Evolutionary conservation across 2,797 vertebrate species (phyloP).

Genomic region (Acrossocheilus wenchowensis): DNA sequence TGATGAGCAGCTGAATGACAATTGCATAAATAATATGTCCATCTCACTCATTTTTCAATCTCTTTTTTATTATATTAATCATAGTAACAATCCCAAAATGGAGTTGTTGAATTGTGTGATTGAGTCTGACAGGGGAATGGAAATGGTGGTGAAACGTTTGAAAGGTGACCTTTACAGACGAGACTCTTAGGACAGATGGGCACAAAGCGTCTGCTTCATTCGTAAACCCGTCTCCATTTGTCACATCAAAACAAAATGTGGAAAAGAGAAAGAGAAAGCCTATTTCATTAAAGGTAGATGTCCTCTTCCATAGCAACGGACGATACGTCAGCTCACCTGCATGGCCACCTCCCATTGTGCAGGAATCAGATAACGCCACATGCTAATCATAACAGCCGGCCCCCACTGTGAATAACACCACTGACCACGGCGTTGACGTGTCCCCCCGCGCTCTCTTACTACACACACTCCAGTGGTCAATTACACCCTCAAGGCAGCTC

Average conservation of each 20-base stretch:
- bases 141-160: constrained; percentile 49
- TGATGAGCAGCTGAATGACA: constrained; percentile 39
- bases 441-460: not conserved
- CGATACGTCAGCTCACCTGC: constrained; percentile 41
- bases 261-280: constrained; percentile 1
- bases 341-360: constrained; percentile 11
- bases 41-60: constrained; percentile 19
- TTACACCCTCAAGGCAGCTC: constrained; percentile 42
- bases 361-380: constrained; percentile 45
- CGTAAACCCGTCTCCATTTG: constrained; percentile 22
- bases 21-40: constrained; percentile 41
- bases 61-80: constrained; percentile 43
- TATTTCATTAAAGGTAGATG: constrained; percentile 46
- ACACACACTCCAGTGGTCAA: constrained; percentile 10
- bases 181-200: constrained; percentile 40
- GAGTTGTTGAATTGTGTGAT: constrained; percentile 40
- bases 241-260: constrained; percentile 24
- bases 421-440: constrained; percentile 39
- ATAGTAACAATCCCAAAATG: constrained; percentile 21
- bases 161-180: constrained; percentile 58
- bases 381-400: constrained; percentile 52
- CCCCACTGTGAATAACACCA: constrained; percentile 38
- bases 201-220: constrained; percentile 46
- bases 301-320: constrained; percentile 39
- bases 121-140: constrained; percentile 51